A percentile compares a stretch with the other conserved stretches of the same genome.
These are phyloP conservation scores for Myopa testacea DNA, from an alignment of 2,888 invertebrate genomes.

Conservation along the genomic window DNA sequence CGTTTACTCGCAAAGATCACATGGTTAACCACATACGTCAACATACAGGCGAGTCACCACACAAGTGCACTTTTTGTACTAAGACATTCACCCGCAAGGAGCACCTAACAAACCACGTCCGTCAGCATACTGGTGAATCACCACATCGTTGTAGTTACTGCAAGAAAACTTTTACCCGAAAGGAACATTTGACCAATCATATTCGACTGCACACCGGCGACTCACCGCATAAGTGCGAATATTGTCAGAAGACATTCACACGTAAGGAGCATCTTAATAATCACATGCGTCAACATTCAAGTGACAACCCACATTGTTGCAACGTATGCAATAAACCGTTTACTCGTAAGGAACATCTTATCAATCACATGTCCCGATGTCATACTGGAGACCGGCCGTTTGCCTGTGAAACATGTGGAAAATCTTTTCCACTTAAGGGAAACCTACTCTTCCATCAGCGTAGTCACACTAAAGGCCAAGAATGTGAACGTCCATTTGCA, in stretches of 20 bases:
- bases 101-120: constrained; percentile 86
- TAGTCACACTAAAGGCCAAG: constrained; percentile 82
- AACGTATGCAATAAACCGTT: constrained; percentile 87
- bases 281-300: constrained; percentile 88
- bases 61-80: constrained; percentile 87
- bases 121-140: constrained; percentile 84
- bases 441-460: constrained; percentile 88
- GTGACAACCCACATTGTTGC: constrained; percentile 88
- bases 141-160: constrained; percentile 71
- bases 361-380: constrained; percentile 79
- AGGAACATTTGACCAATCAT: constrained; percentile 89
- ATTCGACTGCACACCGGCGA: constrained; percentile 85
- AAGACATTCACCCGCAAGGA: constrained; percentile 85
- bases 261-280: constrained; percentile 87
- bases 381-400: constrained; percentile 85
- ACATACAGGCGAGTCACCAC: constrained; percentile 86
- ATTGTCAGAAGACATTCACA: constrained; percentile 88
- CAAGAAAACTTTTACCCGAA: constrained; percentile 77
- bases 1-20: constrained; percentile 87
- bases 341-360: constrained; percentile 87
- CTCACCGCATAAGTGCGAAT: constrained; percentile 86
- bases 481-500: constrained; percentile 76
- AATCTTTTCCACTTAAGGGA: constrained; percentile 86
- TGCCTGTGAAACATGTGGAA: constrained; percentile 87
- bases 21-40: constrained; percentile 80